Conservation (phyloP, 1,140 invertebrate species). For the Marisa cornuarietis region DNA sequence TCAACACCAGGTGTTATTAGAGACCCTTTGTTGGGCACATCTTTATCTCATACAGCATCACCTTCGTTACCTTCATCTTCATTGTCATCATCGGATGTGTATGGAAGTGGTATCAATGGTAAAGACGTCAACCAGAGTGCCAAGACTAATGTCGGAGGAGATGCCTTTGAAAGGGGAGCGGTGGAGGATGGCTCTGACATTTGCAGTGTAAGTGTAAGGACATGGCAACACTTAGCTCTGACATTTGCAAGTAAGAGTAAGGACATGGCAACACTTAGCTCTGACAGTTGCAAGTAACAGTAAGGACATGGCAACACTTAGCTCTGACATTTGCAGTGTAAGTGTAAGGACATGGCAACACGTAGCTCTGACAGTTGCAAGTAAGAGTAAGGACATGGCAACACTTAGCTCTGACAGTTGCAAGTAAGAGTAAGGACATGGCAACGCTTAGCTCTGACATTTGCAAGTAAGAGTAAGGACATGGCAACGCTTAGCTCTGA, state of each 20-base stretch:
- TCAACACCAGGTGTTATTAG: neutral
- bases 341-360: neutral
- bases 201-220: neutral
- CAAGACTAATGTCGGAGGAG: neutral
- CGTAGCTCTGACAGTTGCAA: neutral
- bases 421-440: too few species aligned
- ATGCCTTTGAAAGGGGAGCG: neutral
- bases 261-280: too few species aligned
- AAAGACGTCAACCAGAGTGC: slow-evolving; percentile 20
- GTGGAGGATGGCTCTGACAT: slow-evolving; percentile 8
- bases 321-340: neutral
- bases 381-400: too few species aligned
- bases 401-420: too few species aligned
- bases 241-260: too few species aligned
- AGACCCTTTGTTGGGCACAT: slow-evolving; percentile 15
- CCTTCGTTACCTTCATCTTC: slow-evolving; percentile 6
- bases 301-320: too few species aligned
- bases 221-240: neutral
- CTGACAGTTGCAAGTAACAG: too few species aligned
- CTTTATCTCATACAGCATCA: neutral
- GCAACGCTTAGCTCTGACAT: neutral
- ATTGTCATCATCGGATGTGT: neutral
- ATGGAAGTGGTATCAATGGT: neutral
- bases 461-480: neutral
- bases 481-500: neutral